Base-by-base conservation (phyloP, 2,888 invertebrate genomes). In the Steromphala cineraria region DNA sequence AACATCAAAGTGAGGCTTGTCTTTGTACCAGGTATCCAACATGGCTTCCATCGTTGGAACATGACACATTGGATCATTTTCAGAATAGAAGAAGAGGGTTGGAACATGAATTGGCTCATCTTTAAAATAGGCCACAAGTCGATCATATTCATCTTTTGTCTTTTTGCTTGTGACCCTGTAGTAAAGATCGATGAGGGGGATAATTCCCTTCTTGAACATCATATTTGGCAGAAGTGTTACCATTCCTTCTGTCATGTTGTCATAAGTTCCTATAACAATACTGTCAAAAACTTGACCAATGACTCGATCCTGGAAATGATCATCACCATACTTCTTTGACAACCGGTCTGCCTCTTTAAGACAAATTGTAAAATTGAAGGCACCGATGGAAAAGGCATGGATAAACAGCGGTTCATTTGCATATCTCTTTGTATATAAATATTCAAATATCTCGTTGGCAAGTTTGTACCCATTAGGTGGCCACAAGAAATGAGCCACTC, bases 271-370 rank as follows among this genome's bases (percentile, higher is more conserved):
- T 17, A 87, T 79, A 0, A 87, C 87, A 55, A 89, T 82, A 67
- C 89, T 89, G 79, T 89, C 89, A 84, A 87, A 89, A 8, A 89
- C 79, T 74, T 88, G 88, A 40, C 86, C 88, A n/a, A 82, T 52
- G 10, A 88, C 81, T 3, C 79, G 80, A 3, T 81, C 62, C 40
- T 82, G 56, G 52, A 88, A 84, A 36, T 78, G 21, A 13, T 10
- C 13, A 24, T 13, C 28, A 24, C 82, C 82, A 75, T 80, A 84
- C 17, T 79, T 79, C 5, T 82, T 53, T 28, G 81, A 75, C 5
- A 80, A 62, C 36, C 78, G 56, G 17, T 40, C 55, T 2, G 86
- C 71, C 36, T 53, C 56, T 24, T 80, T 79, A 67, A 81, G 53
- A 52, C 80, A 75, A 5, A 87, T 81, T 2, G 87, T 86, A 74